Base-by-base conservation (phyloP, 2,888 invertebrate species). In the Sialis lutaria region DNA sequence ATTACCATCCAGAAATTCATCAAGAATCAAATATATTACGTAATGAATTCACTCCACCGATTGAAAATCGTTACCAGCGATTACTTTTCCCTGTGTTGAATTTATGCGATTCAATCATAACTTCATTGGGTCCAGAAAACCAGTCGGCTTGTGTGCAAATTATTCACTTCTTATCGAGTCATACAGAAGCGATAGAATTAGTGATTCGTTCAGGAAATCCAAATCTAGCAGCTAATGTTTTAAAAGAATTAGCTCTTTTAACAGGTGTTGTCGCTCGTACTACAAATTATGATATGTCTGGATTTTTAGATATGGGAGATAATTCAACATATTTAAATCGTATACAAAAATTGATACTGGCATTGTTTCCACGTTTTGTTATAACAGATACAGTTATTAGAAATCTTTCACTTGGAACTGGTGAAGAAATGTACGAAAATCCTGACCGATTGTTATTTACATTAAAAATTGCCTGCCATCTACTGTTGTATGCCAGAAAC, bases 41-140 rank as follows among this genome's bases (percentile, higher is more conserved):
- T 1, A 61, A 62, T 40, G 60, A 59, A 30, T 78, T 79, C 56
- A 61, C 81, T 12, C 82, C 82, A 0, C 68, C 76, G 1, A 67
- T 77, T 1, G 74, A 78, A 48, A 70, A 73, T 46, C 74, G 89
- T 42, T 92, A 88, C 65, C 77, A 88, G 41, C 85, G 88, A 60
- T 78, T 92, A 44, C 70, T 91, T 51, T 72, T 87, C 46, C 89
- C 92, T 0, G 83, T 86, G 13, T 64, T 92, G 50, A 75, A 81
- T 52, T 68, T 93, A 10, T 89, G 88, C 60, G 80, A 87, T 59
- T 79, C 85, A 8, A 65, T 92, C 42, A 70, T 92, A 22, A 85
- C 86, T 1, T 81, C 89, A 1, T 70, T 92, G 44, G 90, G 91
- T 32, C 72, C 82, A 0, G 80, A 84, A 55, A 91, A 92, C 67